Percentiles rank a stretch among this genome's conserved stretches.
phyloP scores from a whole-genome alignment of 2,888 invertebrate species.

The Drosophila meridiana region DNA sequence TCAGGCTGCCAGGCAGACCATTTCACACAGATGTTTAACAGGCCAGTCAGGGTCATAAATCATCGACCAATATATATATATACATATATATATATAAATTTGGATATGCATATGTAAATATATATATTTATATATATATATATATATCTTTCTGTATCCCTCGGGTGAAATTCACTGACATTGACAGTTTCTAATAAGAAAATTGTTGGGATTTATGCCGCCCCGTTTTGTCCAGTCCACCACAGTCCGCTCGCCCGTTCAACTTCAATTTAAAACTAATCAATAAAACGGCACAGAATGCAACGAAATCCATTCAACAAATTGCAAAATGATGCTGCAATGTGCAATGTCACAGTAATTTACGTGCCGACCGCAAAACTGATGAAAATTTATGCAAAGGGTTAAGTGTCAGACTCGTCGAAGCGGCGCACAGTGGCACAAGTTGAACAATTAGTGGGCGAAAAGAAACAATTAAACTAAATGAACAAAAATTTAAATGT shows the following conservation, averaged over 20 bases:
- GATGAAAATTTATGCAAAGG: slow-evolving; percentile 79
- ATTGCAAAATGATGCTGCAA: slow-evolving; percentile 74
- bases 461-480: not conserved
- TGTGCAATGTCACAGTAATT: slow-evolving; percentile 82
- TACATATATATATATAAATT: slow-evolving; percentile 3
- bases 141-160: slow-evolving; percentile 33
- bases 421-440: slow-evolving; percentile 55
- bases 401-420: slow-evolving; percentile 67
- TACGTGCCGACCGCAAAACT: slow-evolving; percentile 60
- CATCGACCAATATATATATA: slow-evolving; percentile 56
- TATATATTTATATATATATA: slow-evolving; percentile 24
- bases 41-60: slow-evolving; percentile 72
- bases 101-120: slow-evolving; percentile 21
- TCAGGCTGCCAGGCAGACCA: slow-evolving; percentile 56
- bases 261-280: slow-evolving; percentile 74
- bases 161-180: slow-evolving; percentile 62
- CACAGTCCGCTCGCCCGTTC: not conserved
- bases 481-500: too few relatives aligned
- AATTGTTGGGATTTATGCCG: slow-evolving; percentile 70
- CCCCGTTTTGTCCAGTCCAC: slow-evolving; percentile 35
- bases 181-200: slow-evolving; percentile 79
- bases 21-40: slow-evolving; percentile 78
- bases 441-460: not conserved
- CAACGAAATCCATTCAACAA: slow-evolving; percentile 60
- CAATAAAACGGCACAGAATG: slow-evolving; percentile 61